These are phyloP conservation scores for Lophochroa leadbeateri DNA, from an alignment of 2,113 vertebrate species.

Conservation along the genomic window DNA sequence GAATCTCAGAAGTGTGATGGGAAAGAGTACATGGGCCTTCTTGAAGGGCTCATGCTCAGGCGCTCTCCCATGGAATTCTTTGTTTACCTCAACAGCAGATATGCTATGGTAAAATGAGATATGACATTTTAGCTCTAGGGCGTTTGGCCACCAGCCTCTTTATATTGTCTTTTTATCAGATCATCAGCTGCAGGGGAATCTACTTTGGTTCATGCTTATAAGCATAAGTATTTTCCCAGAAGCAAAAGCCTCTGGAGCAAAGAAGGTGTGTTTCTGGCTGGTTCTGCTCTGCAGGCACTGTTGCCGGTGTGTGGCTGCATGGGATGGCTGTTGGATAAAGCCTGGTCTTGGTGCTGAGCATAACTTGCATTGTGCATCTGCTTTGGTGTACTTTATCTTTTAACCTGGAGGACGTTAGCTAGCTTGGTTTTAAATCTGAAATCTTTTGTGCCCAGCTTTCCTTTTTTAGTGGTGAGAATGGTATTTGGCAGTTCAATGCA, in stretches of 20 bases:
- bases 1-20: neutral
- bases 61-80: neutral
- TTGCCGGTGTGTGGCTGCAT: neutral
- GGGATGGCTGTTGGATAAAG: fast-evolving
- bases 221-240: neutral
- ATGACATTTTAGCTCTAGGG: fast-evolving
- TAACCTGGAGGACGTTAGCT: neutral
- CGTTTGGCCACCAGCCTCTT: neutral
- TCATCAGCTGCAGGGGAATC: neutral
- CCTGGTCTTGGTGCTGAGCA: fast-evolving
- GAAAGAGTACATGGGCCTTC: neutral
- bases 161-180: neutral
- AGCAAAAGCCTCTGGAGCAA: neutral
- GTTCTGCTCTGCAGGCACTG: fast-evolving
- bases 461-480: neutral
- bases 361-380: fast-evolving
- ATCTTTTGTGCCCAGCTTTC: neutral
- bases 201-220: neutral
- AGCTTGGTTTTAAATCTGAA: neutral
- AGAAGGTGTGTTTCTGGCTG: fast-evolving
- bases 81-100: neutral
- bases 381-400: neutral
- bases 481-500: fast-evolving
- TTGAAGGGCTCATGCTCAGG: fast-evolving
- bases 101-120: neutral